Evolutionary conservation across 2,888 invertebrate genomes (phyloP).

Genomic region (Saturnia japonica): DNA sequence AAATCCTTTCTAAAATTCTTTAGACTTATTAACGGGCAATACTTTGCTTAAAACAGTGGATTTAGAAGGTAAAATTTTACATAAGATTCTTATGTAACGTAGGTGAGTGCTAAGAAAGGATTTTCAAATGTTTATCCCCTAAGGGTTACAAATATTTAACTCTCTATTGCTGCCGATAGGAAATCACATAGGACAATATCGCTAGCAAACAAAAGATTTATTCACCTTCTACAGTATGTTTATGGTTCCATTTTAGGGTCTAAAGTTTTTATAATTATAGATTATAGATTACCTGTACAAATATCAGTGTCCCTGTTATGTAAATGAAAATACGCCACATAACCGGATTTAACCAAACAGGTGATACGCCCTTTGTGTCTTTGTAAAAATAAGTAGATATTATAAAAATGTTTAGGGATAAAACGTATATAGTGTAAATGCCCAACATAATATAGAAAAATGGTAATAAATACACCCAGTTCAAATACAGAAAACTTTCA

Average conservation of each 20-base stretch:
- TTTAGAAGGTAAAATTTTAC: no score
- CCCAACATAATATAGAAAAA: constrained; percentile 69
- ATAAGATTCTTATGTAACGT: no score
- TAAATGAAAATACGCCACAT: constrained; percentile 27
- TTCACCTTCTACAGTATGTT: background rate
- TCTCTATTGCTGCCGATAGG: no score
- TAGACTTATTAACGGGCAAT: no score
- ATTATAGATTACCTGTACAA: constrained; percentile 31
- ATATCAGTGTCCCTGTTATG: constrained; percentile 24
- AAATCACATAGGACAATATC: no score
- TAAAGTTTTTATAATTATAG: background rate
- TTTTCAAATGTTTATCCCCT: no score
- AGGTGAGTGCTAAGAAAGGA: no score
- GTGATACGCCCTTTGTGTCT: constrained; percentile 22
- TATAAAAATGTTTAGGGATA: constrained; percentile 64
- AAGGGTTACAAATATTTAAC: no score
- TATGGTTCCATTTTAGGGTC: no score
- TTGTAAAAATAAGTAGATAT: constrained; percentile 33
- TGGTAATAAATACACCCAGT: constrained; percentile 72
- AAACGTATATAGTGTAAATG: constrained; percentile 66
- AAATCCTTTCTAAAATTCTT: no score
- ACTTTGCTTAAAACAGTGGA: no score
- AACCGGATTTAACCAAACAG: constrained; percentile 23
- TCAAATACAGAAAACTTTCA: constrained; percentile 75
- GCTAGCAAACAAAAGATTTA: no score